Evolutionary conservation across 1,140 invertebrate species (phyloP), one percentile per base, ranked within the genome.

Genomic region (Watersipora subatra): DNA sequence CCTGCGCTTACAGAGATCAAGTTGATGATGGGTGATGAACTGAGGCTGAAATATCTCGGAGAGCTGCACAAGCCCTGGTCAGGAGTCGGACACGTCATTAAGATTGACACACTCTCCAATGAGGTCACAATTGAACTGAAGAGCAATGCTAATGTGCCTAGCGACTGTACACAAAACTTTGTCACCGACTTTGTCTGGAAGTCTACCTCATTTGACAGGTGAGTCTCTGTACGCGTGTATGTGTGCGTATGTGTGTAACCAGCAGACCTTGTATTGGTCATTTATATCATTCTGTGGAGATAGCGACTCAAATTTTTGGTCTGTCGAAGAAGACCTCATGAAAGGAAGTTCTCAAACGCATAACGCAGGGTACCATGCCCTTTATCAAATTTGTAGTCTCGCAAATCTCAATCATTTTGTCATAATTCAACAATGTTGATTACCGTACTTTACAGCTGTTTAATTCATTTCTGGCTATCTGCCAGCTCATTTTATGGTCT

Each of bases 171-270:
- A 24, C 90, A 90, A 59, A 96, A 96, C 78, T 99, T 97, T 82
- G 91, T 94, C 0, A 92, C 99, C 15, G 96, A 99, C 81, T 99
- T 98, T 81, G 97, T 99, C 24, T 99, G 96, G 97, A 99, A 99
- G 77, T 94, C 93, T 64, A 99, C 95, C 0, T 94, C 92, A 56
- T 99, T 99, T 80, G 94, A 99, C 79, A 87, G 92, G 90, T 92
- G 77, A 68, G n/a, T n/a, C n/a, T n/a, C n/a, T n/a, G n/a, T n/a
- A n/a, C n/a, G 66, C 63, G 55, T 61, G 62, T 0, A 29, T 64
- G 19, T 61, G 24, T 20, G 2, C n/a, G 20, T 19, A 28, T 34
- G 2, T 57, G 28, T 34, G 29, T 20, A 55, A 34, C 15, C 66
- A 61, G 24, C n/a, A 68, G 26, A 2, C 58, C 46, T 56, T 55